These are phyloP conservation scores for Pteromalus puparum DNA, from an alignment of 1,140 invertebrate genomes.

Conservation along the genomic window DNA sequence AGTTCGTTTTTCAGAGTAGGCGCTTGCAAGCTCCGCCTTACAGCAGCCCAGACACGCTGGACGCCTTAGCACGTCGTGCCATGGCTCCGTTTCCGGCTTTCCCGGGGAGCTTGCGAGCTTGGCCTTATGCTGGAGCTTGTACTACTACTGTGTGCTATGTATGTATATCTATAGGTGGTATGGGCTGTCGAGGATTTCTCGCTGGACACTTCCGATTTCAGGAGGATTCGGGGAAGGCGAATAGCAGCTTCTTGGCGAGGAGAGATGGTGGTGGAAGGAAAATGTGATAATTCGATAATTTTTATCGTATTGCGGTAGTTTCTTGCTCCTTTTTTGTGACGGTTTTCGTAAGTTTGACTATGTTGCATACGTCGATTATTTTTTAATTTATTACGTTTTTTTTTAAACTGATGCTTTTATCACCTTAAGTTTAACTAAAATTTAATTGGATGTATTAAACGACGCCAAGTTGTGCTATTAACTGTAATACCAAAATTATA, in stretches of 20 bases:
- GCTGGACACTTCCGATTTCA: not conserved
- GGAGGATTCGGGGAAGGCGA: not conserved
- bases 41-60: not conserved
- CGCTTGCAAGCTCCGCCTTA: not conserved
- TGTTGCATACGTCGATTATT: no score
- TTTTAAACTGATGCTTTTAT: no score
- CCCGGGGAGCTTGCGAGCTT: not conserved
- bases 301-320: not conserved
- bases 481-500: no score
- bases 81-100: not conserved
- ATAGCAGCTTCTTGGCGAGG: not conserved
- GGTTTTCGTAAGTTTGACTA: no score
- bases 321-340: not conserved
- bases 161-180: not conserved
- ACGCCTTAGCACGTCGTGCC: slow-evolving; percentile 9
- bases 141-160: not conserved
- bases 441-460: no score
- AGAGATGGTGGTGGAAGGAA: not conserved
- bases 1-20: not conserved
- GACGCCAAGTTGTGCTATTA: no score
- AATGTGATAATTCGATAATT: not conserved
- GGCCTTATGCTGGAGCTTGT: not conserved
- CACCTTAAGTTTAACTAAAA: no score
- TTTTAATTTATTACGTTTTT: no score
- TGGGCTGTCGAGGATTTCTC: not conserved